Conservation (phyloP, 2,113 vertebrate genomes). For the Noctilio leporinus region DNA sequence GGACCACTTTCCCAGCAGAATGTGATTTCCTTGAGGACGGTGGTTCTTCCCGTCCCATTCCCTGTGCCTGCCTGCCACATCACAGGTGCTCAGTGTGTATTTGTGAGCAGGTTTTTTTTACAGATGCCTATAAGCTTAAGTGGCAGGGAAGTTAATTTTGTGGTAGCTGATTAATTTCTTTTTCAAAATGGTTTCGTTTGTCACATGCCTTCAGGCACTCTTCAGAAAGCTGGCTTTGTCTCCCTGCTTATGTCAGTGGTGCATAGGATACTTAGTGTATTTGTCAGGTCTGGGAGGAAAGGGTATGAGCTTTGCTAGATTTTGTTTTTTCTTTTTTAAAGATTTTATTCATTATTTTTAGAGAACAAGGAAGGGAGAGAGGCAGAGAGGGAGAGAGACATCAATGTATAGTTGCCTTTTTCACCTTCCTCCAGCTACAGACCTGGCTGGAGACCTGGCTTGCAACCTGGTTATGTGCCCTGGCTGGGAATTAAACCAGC, state of each 20-base stretch:
- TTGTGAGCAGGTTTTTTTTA: background rate
- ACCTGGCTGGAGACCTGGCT: no score
- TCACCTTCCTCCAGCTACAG: no score
- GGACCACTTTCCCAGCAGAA: background rate
- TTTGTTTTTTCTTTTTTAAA: slow-evolving; percentile 26
- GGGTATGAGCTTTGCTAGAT: background rate
- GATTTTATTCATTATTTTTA: no score
- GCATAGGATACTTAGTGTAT: background rate
- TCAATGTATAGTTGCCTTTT: no score
- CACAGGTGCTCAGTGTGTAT: background rate
- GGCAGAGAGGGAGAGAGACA: no score
- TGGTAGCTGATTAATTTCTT: background rate
- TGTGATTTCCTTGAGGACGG: background rate
- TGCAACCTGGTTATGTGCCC: no score
- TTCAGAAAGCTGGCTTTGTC: background rate
- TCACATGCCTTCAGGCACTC: background rate
- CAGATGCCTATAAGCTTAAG: background rate
- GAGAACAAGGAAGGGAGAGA: no score
- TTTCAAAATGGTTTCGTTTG: background rate
- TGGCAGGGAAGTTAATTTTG: background rate
- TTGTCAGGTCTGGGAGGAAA: background rate
- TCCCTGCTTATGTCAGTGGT: background rate
- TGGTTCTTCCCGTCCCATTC: background rate
- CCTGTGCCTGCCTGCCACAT: background rate
- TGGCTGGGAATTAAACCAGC: no score